phyloP scores from a whole-genome alignment of 2,888 invertebrate species.

The Spodoptera littoralis region DNA sequence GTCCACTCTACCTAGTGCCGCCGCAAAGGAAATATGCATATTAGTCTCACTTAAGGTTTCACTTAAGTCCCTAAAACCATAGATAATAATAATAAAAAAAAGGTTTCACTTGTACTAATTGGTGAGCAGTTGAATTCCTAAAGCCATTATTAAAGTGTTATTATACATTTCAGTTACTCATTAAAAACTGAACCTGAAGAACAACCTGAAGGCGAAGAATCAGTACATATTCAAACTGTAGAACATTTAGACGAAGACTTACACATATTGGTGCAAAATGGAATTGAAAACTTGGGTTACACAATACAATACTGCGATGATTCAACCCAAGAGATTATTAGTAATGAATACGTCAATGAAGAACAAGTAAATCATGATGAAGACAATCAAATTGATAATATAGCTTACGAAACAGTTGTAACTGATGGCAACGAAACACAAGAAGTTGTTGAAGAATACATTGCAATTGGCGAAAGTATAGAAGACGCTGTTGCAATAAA shows the following conservation, averaged over 20 bases:
- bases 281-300: conserved; percentile 31
- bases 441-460: conserved; percentile 40
- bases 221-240: conserved; percentile 11
- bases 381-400: conserved; percentile 40
- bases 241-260: conserved; percentile 27
- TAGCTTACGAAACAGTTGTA: conserved; percentile 55
- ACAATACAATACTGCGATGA: conserved; percentile 44
- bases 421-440: conserved; percentile 34
- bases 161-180: conserved; percentile 28
- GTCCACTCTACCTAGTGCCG: too few relatives aligned
- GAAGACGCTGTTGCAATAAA: conserved; percentile 23
- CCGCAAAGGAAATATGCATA: too few relatives aligned
- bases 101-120: too few relatives aligned
- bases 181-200: not conserved
- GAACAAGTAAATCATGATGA: conserved; percentile 14
- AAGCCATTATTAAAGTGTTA: not conserved
- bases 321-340: conserved; percentile 29
- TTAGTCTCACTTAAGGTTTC: too few relatives aligned
- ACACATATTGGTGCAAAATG: conserved; percentile 27
- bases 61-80: too few relatives aligned
- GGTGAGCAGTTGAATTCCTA: too few relatives aligned
- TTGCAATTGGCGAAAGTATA: conserved; percentile 20
- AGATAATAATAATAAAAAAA: too few relatives aligned
- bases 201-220: conserved; percentile 16
- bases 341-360: conserved; percentile 28